Evolutionary conservation across 1,140 invertebrate genomes (phyloP), one percentile per base, ranked within the genome.

Genomic region (Drosophila simulans): DNA sequence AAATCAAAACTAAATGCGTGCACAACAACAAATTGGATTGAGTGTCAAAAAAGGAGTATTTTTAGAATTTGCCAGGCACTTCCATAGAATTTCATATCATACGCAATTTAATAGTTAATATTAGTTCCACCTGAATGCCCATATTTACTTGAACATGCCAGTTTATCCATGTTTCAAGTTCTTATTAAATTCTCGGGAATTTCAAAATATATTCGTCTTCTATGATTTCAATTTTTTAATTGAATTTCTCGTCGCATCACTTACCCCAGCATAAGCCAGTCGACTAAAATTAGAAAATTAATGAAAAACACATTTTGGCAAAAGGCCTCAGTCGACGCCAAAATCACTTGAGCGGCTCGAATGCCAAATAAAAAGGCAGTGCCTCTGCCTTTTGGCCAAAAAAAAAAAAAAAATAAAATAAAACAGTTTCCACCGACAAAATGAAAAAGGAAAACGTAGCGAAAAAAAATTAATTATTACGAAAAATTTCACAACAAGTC

Each of bases 401-500:
- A 48, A 71, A 65, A 48, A 27, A 48, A 71, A 65, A 48, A 27
- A 27, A 71, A 17, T 1, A 17, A 17, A 65, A 52, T 53, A 64
- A 54, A 52, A 69, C 15, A 31, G 34, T 54, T 68, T 53, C 20
- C 31, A 37, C 31, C 60, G 59, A 46, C 37, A 63, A 57, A 82
- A 71, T 20, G 39, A 25, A 34, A 74, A 60, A 57, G 58, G 34
- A 68, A 59, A 70, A 60, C 40, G 39, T 22, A 13, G 12, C 11
- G 12, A 75, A 88, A 80, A 86, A 83, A 89, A 89, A 89, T 88
- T 88, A 88, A 88, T 88, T 88, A 89, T 89, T 89, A 80, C 76
- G 73, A 80, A 88, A 83, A 83, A 89, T 73, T 89, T 69, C 66
- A 83, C 83, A 88, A 88, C 83, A 79, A 89, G 77, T 88, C 71